Base-by-base conservation (phyloP, 2,797 vertebrate genomes). In the Coreius guichenoti region DNA sequence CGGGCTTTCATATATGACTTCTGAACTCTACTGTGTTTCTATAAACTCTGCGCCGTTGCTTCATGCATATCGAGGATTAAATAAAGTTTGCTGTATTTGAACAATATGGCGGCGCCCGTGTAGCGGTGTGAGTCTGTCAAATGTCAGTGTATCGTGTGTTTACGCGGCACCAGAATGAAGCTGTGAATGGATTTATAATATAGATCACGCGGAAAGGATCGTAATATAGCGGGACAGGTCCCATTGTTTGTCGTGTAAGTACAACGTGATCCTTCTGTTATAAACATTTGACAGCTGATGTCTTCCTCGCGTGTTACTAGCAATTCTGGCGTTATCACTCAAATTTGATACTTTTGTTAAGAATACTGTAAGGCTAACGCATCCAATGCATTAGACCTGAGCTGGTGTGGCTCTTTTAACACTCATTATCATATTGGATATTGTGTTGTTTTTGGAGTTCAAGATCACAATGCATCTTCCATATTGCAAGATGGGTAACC, bases 401-500 rank as follows among this genome's bases (percentile, higher is more conserved):
- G 56, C 23, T 13, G 13, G 39, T 3, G 68, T 63, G 36, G 19
- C 16, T 70, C 2, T 19, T 43, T 26, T 23, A 58, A 61, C 54
- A 23, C 17, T 73, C 51, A 58, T 69, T 2, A 8, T 72, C 33
- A 29, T n/a, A 8, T 19, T 3, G 23, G 19, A 6, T 23, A 63
- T n/a, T 47, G n/a, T 73, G 39, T 47, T n/a, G 68, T 45, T 7
- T 45, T 11, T 58, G 80, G 17, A 72, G 36, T 72, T n/a, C 33
- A 23, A 31, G 36, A 82, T 61, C 36, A 82, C 17, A 29, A 23
- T 70, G 36, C 43, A 16, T 82, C 54, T 47, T 78, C n/a, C 75
- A 45, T 36, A 31, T 74, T 80, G 65, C 7, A 86, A 69, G 29
- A 69, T 63, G 77, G 19, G 81, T 90, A 87, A 86, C 87, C 79